Percentiles rank a stretch among this genome's conserved stretches.
These are phyloP conservation scores for Oconnorella tubifera DNA, from an alignment of 2,888 invertebrate species.

Conservation along the genomic window DNA sequence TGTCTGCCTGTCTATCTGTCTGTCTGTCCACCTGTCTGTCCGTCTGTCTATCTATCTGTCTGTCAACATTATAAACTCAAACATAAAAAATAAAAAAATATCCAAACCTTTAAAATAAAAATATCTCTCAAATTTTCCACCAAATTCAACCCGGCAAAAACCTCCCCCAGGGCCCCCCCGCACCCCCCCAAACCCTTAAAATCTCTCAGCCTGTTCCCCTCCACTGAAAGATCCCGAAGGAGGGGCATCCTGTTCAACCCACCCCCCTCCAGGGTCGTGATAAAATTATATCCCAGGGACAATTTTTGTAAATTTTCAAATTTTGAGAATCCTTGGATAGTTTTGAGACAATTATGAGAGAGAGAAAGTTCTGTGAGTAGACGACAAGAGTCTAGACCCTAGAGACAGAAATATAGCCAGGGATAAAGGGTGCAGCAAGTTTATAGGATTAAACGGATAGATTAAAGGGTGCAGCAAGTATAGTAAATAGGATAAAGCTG, in stretches of 20 bases:
- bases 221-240: conserved; percentile 49
- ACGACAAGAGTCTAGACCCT: conserved; percentile 51
- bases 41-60: too few species aligned
- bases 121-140: conserved; percentile 51
- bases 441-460: too few species aligned
- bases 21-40: too few species aligned
- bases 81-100: background rate
- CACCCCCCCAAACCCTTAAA: conserved; percentile 45
- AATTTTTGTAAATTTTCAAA: conserved; percentile 45
- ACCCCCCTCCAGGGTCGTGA: conserved; percentile 44
- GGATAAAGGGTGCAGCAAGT: too few species aligned
- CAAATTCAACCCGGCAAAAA: conserved; percentile 50
- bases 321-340: conserved; percentile 45
- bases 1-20: too few species aligned
- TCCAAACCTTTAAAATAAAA: conserved; percentile 51
- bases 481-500: too few species aligned
- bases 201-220: conserved; percentile 48
- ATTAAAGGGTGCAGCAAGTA: too few species aligned
- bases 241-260: conserved; percentile 41
- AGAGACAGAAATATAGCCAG: background rate
- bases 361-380: conserved; percentile 53
- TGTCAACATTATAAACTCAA: too few species aligned
- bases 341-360: conserved; percentile 50
- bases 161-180: conserved; percentile 40
- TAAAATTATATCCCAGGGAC: conserved; percentile 50